A percentile compares a stretch with the other conserved stretches of the same genome.
Conservation (phyloP, 2,888 invertebrate genomes). For the Drosophila meridiana region DNA sequence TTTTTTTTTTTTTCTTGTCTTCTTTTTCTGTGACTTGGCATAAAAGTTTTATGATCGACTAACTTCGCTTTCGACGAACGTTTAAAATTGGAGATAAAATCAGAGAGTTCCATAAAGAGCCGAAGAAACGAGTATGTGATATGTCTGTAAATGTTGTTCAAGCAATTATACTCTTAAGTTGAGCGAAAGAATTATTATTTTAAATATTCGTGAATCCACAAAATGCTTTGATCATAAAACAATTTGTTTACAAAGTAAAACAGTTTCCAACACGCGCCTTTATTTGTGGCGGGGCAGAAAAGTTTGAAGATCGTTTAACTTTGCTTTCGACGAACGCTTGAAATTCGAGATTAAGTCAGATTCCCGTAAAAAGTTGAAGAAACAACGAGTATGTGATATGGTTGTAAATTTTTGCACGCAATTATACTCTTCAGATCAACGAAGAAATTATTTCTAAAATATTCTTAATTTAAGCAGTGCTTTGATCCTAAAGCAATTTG, state of each 20-base stretch:
- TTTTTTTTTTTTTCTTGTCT: background rate
- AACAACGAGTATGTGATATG: background rate
- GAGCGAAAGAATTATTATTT: background rate
- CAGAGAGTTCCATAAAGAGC: constrained; percentile 1
- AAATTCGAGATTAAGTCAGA: background rate
- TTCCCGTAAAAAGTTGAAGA: background rate
- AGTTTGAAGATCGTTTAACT: background rate
- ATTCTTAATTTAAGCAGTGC: too few species aligned
- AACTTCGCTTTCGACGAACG: background rate
- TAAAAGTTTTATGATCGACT: background rate
- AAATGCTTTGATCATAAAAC: background rate
- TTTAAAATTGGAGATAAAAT: background rate
- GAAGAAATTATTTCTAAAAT: too few species aligned
- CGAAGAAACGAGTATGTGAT: background rate
- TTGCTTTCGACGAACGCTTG: background rate
- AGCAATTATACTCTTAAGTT: too few species aligned
- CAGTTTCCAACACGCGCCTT: background rate
- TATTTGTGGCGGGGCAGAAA: background rate
- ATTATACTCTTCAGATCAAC: too few species aligned
- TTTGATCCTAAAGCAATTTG: background rate
- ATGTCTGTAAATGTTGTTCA: background rate
- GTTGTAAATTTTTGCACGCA: background rate
- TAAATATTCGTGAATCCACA: too few species aligned
- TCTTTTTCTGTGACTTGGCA: background rate
- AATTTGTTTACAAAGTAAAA: background rate